Evolutionary conservation across 1,140 invertebrate species (phyloP).

Genomic region (Conopomorpha cramerella): DNA sequence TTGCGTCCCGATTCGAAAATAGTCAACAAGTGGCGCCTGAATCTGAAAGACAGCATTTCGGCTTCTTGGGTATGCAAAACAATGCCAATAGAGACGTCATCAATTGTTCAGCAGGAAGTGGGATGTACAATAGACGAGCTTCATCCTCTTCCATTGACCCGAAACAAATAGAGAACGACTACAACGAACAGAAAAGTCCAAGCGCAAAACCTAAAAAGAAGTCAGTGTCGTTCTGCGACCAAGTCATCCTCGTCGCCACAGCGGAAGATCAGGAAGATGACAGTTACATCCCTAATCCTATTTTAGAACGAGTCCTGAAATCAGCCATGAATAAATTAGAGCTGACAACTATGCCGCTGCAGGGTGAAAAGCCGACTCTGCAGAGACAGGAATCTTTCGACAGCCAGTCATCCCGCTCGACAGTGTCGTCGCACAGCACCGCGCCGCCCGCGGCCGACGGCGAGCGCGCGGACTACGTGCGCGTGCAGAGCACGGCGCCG

Average conservation of each 20-base stretch:
- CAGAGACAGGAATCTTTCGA: slow-evolving; percentile 58
- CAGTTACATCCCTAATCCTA: slow-evolving; percentile 88
- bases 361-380: slow-evolving; percentile 42
- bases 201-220: slow-evolving; percentile 79
- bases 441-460: slow-evolving; percentile 32
- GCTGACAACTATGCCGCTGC: slow-evolving; percentile 57
- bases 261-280: slow-evolving; percentile 90
- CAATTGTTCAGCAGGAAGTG: slow-evolving; percentile 34
- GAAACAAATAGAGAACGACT: slow-evolving; percentile 49
- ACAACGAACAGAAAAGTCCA: slow-evolving; percentile 26
- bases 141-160: slow-evolving; percentile 51
- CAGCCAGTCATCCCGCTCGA: slow-evolving; percentile 57
- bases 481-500: slow-evolving; percentile 47
- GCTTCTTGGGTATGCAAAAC: slow-evolving; percentile 23
- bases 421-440: slow-evolving; percentile 48
- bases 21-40: slow-evolving; percentile 34
- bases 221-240: slow-evolving; percentile 91
- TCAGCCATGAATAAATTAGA: slow-evolving; percentile 78
- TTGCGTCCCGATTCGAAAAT: slow-evolving; percentile 83
- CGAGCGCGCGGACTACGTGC: slow-evolving; percentile 55
- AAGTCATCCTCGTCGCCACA: slow-evolving; percentile 88
- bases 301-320: slow-evolving; percentile 82
- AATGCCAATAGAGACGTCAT: slow-evolving; percentile 43
- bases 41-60: slow-evolving; percentile 32
- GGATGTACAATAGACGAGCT: slow-evolving; percentile 31